These are phyloP conservation scores for Danio choprae DNA, from an alignment of 2,797 vertebrate species.

Conservation along the genomic window DNA sequence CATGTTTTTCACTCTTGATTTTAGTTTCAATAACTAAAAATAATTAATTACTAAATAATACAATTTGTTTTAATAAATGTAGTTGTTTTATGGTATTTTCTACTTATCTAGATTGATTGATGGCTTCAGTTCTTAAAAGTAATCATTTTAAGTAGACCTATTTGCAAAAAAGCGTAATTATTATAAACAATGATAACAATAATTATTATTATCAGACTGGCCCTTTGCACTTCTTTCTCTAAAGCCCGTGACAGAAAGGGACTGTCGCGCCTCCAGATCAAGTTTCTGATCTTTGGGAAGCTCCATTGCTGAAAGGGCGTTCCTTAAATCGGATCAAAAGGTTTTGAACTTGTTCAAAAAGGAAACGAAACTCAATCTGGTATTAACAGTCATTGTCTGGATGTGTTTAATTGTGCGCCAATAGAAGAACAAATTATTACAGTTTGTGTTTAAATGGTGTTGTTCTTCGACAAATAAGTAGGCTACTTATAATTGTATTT, in stretches of 20 bases:
- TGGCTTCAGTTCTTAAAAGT: no score
- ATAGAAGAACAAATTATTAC: slow-evolving; percentile 63
- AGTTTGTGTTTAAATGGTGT: background rate
- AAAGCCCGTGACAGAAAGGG: slow-evolving; percentile 67
- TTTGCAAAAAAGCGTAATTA: no score
- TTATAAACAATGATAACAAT: no score
- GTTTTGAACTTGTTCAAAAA: slow-evolving; percentile 86
- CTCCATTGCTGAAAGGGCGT: slow-evolving; percentile 87
- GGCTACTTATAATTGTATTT: no score
- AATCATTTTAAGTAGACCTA: no score
- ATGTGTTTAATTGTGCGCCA: slow-evolving; percentile 86
- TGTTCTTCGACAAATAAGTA: no score
- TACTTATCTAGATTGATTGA: no score
- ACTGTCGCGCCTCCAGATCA: slow-evolving; percentile 71
- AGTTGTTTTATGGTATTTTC: no score
- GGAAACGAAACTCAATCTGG: slow-evolving; percentile 93
- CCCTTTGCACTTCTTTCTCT: slow-evolving; percentile 32
- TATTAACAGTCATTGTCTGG: slow-evolving; percentile 82
- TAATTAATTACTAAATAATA: no score
- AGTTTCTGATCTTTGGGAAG: slow-evolving; percentile 92
- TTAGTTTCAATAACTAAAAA: no score
- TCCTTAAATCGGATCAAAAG: slow-evolving; percentile 93
- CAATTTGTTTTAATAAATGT: no score
- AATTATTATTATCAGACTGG: slow-evolving; percentile 15
- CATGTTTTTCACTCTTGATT: no score